Base-by-base conservation (phyloP, 2,888 invertebrate genomes). In the Ptychoptera contaminata region DNA sequence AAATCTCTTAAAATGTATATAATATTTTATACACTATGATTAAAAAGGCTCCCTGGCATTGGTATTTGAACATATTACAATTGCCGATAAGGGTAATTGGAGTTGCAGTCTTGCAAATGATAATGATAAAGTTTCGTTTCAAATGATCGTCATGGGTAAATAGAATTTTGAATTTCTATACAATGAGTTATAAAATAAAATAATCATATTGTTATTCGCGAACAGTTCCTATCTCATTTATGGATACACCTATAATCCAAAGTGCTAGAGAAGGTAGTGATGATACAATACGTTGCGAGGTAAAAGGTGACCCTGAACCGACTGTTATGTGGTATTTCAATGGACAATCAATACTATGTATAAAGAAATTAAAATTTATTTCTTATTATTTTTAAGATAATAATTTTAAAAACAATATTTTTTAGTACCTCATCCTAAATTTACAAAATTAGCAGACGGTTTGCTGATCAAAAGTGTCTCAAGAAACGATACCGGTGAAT, bases 181-280 rank as follows among this genome's bases (percentile, higher is more conserved):
- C 1, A 30, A 9, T 30, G 5, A 14, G 30, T 40, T 12, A 29
- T 30, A 10, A 5, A 23, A 23, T 23, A 23, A 23, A 23, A 23
- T 23, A 23, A 23, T 23, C 7, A 23, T n/a, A n/a, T n/a, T n/a
- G n/a, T n/a, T n/a, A 23, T 46, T 44, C 60, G n/a, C n/a, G n/a
- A 61, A 37, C 60, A 76, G 76, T 69, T 50, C 70, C 71, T 49
- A 67, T 75, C 46, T 66, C 65, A 39, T 76, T 75, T 56, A 64
- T 68, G 53, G 72, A 73, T 54, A 71, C 73, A 41, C 64, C 67
- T 32, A 58, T 61, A 12, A 60, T 67, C 6, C 69, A 73, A 53
- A 67, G 61, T 42, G 73, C 68, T 1, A 60, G 60, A 41, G 74
- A 75, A 56, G 66, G 68, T 37, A 57, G 61, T 37, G 65, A 70